Conservation (phyloP, 2,797 vertebrate genomes). For the Nothura maculosa region DNA sequence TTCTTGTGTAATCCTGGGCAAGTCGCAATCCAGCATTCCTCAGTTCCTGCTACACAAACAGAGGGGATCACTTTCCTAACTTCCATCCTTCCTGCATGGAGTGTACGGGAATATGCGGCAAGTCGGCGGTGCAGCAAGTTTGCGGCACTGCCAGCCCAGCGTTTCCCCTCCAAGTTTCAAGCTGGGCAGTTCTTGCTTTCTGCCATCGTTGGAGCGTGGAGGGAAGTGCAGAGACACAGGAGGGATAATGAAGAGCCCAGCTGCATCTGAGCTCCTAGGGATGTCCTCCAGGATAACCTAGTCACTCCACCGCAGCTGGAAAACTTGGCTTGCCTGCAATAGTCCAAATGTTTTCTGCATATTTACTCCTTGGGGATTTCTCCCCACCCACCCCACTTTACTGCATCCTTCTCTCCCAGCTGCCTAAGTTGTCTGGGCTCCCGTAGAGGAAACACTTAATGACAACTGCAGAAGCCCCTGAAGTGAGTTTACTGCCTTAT, state of each 20-base stretch:
- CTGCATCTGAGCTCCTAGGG: not conserved
- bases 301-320: not conserved
- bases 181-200: not conserved
- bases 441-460: not conserved
- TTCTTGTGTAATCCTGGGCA: not conserved
- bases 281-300: not conserved
- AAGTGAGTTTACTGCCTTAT: slow-evolving; percentile 33
- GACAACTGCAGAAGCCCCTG: slow-evolving; percentile 25
- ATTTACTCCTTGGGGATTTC: slow-evolving; percentile 26
- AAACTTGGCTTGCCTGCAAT: slow-evolving; percentile 8
- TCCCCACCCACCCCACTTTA: not conserved
- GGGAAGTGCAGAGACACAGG: not conserved
- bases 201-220: not conserved
- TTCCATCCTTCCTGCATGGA: not conserved
- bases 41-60: not conserved
- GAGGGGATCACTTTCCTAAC: not conserved
- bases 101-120: not conserved
- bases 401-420: not conserved
- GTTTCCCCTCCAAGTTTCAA: not conserved
- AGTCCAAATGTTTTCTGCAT: slow-evolving; percentile 3
- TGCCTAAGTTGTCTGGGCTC: slow-evolving; percentile 14
- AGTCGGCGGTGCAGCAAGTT: not conserved
- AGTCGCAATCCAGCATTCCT: not conserved
- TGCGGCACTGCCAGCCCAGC: not conserved
- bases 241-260: not conserved